Evolutionary conservation across 2,797 vertebrate species (phyloP).

Genomic region (Neosilurus hyrtlii): DNA sequence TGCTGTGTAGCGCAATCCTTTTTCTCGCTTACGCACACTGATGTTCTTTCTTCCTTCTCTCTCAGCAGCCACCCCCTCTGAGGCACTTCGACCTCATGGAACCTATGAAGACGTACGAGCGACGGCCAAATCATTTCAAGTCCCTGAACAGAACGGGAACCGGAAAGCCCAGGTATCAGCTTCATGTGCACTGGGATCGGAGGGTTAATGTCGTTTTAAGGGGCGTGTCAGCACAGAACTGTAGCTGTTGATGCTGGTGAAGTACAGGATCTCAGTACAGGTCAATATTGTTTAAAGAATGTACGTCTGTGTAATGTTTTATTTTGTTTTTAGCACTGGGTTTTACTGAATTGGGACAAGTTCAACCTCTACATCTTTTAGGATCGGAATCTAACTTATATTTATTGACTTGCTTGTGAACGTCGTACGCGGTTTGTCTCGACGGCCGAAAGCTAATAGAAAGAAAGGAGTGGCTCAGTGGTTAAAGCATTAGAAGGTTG

Average conservation of each 20-base stretch:
- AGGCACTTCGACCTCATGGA: conserved; percentile 68
- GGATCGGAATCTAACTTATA: not conserved
- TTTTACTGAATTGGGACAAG: no score
- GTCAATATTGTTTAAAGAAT: not conserved
- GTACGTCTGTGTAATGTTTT: not conserved
- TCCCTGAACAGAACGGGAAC: conserved; percentile 79
- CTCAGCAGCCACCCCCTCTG: conserved; percentile 63
- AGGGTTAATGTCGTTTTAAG: not conserved
- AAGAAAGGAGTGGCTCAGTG: no score
- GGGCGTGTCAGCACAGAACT: not conserved
- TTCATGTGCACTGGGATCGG: not conserved
- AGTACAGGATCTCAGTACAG: not conserved
- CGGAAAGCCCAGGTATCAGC: conserved; percentile 78
- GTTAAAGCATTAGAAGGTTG: no score
- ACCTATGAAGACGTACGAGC: conserved; percentile 80
- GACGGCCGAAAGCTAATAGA: not conserved
- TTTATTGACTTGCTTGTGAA: not conserved
- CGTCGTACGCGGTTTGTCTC: not conserved
- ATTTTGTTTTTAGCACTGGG: not conserved
- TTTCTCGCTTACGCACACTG: not conserved
- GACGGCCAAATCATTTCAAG: conserved; percentile 72
- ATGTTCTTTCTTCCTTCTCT: not conserved
- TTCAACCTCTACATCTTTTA: not conserved
- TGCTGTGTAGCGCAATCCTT: not conserved
- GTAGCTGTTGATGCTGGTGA: not conserved